Evolutionary conservation across 2,888 invertebrate genomes (phyloP).

Genomic region (Cryptus viduatorius): DNA sequence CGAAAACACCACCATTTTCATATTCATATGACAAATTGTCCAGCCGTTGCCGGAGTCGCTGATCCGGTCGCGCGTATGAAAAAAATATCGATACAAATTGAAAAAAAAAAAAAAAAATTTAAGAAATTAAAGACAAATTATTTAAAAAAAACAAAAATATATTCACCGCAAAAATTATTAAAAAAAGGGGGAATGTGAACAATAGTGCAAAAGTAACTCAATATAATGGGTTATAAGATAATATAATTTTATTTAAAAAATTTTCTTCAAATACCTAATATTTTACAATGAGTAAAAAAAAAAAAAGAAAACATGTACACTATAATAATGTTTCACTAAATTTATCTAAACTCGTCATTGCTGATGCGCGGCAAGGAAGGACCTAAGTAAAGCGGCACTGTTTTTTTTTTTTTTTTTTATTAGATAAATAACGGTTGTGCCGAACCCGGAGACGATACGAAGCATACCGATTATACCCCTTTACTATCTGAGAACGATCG

Average conservation of each 20-base stretch:
- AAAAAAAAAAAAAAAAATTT: slow-evolving; percentile 36
- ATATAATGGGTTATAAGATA: slow-evolving; percentile 74
- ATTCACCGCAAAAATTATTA: slow-evolving; percentile 29
- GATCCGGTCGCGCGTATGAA: slow-evolving; percentile 67
- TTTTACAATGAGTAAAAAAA: slow-evolving; percentile 81
- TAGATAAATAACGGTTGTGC: slow-evolving; percentile 56
- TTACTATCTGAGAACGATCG: background rate
- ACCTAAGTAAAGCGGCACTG: slow-evolving; percentile 76
- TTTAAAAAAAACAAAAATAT: slow-evolving; percentile 43
- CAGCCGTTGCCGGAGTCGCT: slow-evolving; percentile 67
- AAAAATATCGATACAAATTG: slow-evolving; percentile 43
- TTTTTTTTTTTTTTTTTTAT: slow-evolving; percentile 57
- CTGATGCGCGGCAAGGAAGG: slow-evolving; percentile 74
- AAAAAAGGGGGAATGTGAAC: slow-evolving; percentile 61
- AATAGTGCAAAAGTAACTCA: slow-evolving; percentile 74
- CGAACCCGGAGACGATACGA: slow-evolving; percentile 47
- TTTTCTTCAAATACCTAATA: slow-evolving; percentile 76
- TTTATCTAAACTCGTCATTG: slow-evolving; percentile 76
- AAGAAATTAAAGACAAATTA: slow-evolving; percentile 19
- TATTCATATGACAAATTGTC: slow-evolving; percentile 58
- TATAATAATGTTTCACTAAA: slow-evolving; percentile 77
- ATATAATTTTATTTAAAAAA: slow-evolving; percentile 79
- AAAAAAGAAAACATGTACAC: slow-evolving; percentile 70
- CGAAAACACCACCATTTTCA: slow-evolving; percentile 68
- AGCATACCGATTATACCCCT: slow-evolving; percentile 22